Evolutionary conservation across 2,797 vertebrate genomes (phyloP).

Genomic region (Sebastes trivittatus): DNA sequence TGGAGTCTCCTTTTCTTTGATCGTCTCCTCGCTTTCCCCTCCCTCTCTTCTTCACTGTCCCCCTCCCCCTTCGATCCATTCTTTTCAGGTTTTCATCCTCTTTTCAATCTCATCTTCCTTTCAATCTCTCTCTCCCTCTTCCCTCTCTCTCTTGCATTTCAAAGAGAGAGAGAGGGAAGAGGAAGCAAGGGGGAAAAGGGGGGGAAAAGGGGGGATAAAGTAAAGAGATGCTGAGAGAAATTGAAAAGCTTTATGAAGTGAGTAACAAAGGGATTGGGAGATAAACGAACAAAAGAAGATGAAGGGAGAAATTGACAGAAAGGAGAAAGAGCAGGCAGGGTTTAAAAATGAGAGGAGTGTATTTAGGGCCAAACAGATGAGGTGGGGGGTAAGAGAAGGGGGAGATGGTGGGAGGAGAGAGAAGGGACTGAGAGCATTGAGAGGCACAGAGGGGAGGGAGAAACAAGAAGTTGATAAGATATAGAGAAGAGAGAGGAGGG

Average conservation of each 20-base stretch:
- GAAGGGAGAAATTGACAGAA: neutral
- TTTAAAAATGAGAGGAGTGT: slow-evolving; percentile 18
- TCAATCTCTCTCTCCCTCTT: slow-evolving; percentile 29
- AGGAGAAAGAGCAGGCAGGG: neutral
- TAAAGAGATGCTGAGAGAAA: slow-evolving; percentile 29
- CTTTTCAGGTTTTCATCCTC: slow-evolving; percentile 61
- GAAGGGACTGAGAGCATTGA: slow-evolving; percentile 22
- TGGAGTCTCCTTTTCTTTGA: slow-evolving; percentile 71
- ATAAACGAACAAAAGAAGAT: slow-evolving; percentile 26
- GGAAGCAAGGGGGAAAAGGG: neutral
- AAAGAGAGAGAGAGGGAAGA: slow-evolving; percentile 7
- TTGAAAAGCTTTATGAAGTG: slow-evolving; percentile 45
- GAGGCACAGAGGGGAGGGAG: slow-evolving; percentile 39
- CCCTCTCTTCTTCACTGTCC: slow-evolving; percentile 27
- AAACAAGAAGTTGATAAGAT: slow-evolving; percentile 54
- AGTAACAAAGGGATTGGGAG: slow-evolving; percentile 5
- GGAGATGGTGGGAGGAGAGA: slow-evolving; percentile 24
- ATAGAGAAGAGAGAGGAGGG: neutral
- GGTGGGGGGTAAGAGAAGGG: neutral
- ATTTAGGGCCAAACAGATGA: slow-evolving; percentile 31
- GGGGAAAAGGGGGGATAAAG: neutral
- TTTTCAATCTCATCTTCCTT: slow-evolving; percentile 66
- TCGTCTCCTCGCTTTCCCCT: slow-evolving; percentile 41
- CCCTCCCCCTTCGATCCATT: slow-evolving; percentile 40
- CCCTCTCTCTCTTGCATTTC: slow-evolving; percentile 16